Base-by-base conservation (phyloP, 2,113 vertebrate genomes). In the Turnix velox region DNA sequence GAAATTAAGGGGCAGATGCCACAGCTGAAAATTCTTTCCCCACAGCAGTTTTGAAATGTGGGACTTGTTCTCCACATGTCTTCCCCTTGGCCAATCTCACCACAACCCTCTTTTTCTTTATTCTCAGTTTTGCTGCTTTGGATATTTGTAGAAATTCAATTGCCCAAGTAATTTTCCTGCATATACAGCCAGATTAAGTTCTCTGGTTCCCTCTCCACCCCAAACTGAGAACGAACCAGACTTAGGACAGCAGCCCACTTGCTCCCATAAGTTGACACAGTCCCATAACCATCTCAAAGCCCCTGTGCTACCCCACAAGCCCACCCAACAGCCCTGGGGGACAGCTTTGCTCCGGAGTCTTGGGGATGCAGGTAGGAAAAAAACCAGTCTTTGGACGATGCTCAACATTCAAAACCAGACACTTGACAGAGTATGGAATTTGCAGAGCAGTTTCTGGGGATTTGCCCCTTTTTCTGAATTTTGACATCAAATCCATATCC, bases 221-320 rank as follows among this genome's bases (percentile, higher is more conserved):
- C 45, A 68, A 15, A 23, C 8, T 20, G 37, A 31, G 43, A 49
- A 62, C 6, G 42, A 42, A 24, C 8, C 45, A 52, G 62, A 22
- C 1, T 14, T 18, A 5, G 12, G 18, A 6, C 74, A 61, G 23
- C 43, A 27, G 2, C 14, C 28, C 28, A 2, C 31, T 37, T 22
- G 28, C 20, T 42, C 13, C 46, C 66, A 39, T 16, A 18, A 10
- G 23, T 20, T 1, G 1, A 5, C 13, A 9, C 18, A 24, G 52
- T 35, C 31, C 18, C 0, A 0, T 6, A 17, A 24, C 10, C 55
- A 17, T 6, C 55, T 14, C 0, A 0, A 0, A 22, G 15, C 28
- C 30, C 10, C 27, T 15, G 14, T 10, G 6, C 10, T 6, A 14
- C 14, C 27, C 46, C 20, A 14, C 0, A 0, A 12, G 33, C 59